Percentiles rank a stretch among this genome's conserved stretches.
Conservation (phyloP, 2,888 invertebrate species). For the Oxytorus armatus region DNA sequence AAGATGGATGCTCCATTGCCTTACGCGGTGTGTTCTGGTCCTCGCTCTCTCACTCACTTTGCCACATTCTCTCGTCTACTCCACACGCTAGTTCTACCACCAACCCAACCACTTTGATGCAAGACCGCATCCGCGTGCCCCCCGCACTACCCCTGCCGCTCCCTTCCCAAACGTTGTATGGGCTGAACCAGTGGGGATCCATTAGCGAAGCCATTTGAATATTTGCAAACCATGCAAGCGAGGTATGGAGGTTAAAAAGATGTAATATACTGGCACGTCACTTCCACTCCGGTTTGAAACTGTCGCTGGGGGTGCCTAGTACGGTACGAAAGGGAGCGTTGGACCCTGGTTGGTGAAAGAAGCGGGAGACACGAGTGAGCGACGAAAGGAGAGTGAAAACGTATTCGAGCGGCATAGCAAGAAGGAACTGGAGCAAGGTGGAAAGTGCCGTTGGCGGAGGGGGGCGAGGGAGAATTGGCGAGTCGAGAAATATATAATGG, state of each 20-base stretch:
- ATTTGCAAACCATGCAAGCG: slow-evolving; percentile 82
- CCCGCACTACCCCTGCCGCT: slow-evolving; percentile 29
- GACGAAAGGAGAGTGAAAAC: slow-evolving; percentile 62
- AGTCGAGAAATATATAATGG: slow-evolving; percentile 69
- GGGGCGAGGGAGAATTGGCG: slow-evolving; percentile 53
- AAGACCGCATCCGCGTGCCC: slow-evolving; percentile 72
- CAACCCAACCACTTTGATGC: slow-evolving; percentile 79
- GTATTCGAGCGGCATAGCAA: slow-evolving; percentile 41
- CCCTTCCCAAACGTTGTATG: slow-evolving; percentile 20
- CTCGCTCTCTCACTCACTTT: slow-evolving; percentile 24
- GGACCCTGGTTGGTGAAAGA: slow-evolving; percentile 44
- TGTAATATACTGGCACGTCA: slow-evolving; percentile 82
- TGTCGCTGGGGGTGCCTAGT: slow-evolving; percentile 74
- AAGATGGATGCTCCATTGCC: slow-evolving; percentile 81
- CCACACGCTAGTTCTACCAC: slow-evolving; percentile 52
- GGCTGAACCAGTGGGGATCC: slow-evolving; percentile 71
- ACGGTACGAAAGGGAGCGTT: background rate
- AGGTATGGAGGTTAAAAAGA: slow-evolving; percentile 80
- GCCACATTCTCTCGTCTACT: slow-evolving; percentile 30
- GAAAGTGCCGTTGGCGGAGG: slow-evolving; percentile 50
- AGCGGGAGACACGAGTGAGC: slow-evolving; percentile 58
- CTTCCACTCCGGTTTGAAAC: slow-evolving; percentile 79
- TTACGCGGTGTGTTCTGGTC: slow-evolving; percentile 56
- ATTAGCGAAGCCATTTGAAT: slow-evolving; percentile 83
- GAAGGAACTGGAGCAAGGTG: slow-evolving; percentile 51